A percentile compares a stretch with the other conserved stretches of the same genome.
phyloP scores from a whole-genome alignment of 2,113 vertebrate species.

The Crocuta crocuta region DNA sequence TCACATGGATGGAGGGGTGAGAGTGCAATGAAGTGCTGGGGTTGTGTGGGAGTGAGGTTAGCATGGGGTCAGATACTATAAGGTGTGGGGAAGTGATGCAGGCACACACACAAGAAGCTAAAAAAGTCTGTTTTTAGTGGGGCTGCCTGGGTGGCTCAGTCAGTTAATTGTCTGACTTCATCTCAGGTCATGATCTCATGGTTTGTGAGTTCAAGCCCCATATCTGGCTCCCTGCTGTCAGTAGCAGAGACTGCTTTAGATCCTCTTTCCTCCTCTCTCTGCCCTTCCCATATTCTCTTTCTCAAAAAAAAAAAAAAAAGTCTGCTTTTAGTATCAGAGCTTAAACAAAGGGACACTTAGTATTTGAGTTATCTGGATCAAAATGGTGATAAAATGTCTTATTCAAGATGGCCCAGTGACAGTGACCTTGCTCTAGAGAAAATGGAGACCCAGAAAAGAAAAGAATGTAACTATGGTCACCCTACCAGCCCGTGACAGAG shows the following conservation, averaged over 20 bases:
- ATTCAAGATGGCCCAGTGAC: neutral
- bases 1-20: neutral
- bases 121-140: neutral
- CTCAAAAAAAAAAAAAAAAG: no score
- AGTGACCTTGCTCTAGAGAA: neutral
- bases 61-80: neutral
- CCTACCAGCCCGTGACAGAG: neutral
- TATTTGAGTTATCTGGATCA: neutral
- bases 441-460: neutral
- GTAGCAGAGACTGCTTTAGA: no score
- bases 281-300: no score
- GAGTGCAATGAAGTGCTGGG: neutral
- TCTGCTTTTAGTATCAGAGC: neutral
- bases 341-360: neutral
- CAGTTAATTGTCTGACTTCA: no score
- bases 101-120: neutral
- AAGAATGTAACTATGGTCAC: neutral
- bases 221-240: no score
- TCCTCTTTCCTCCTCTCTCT: no score
- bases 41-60: rapidly evolving
- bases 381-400: neutral
- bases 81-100: neutral
- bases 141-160: no score
- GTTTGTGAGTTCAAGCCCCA: no score
- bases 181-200: no score